Base-by-base conservation (phyloP, 2,888 invertebrate genomes). In the Xanthorhoe spadicearia region DNA sequence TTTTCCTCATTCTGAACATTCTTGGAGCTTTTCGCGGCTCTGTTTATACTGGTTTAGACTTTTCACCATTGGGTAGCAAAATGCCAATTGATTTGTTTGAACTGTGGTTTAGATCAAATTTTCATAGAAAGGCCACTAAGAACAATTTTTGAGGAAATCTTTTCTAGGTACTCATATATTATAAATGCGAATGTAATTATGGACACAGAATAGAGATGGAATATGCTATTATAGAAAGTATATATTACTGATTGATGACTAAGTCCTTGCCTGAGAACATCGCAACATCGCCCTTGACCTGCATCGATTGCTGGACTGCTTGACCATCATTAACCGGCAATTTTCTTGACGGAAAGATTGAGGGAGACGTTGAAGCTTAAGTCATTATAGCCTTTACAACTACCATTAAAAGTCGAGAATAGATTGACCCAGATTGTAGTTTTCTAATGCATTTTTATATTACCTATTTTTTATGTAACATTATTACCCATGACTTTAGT, bases 211-310 rank as follows among this genome's bases (percentile, higher is more conserved):
- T n/a, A n/a, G n/a, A n/a, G n/a, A n/a, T n/a, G n/a, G n/a, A n/a
- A n/a, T n/a, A n/a, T n/a, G n/a, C n/a, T 38, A 38, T 38, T 38
- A 38, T 15, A n/a, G 46, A 46, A 48, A 4, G 23, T 52, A 10
- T 49, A 50, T 50, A 6, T 58, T n/a, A 46, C 18, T 56, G 15
- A 38, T 55, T 61, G 43, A 38, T 43, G 5, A 50, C 17, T 23
- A 53, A 10, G 15, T 19, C 35, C 61, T 59, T 62, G 58, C 54
- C 28, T 57, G 51, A 63, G 67, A 49, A 67, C 52, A 67, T 67
- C 38, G 55, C 66, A 63, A 60, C 17, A 66, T 43, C 58, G 52
- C 56, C 71, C 71, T 71, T 71, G 71, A 50, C 66, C 65, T 19
- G 0, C 18, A 68, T 66, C 68, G 65, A 64, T 68, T 70, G 59